phyloP scores from a whole-genome alignment of 2,797 vertebrate species.

The Nyctalus aviator region DNA sequence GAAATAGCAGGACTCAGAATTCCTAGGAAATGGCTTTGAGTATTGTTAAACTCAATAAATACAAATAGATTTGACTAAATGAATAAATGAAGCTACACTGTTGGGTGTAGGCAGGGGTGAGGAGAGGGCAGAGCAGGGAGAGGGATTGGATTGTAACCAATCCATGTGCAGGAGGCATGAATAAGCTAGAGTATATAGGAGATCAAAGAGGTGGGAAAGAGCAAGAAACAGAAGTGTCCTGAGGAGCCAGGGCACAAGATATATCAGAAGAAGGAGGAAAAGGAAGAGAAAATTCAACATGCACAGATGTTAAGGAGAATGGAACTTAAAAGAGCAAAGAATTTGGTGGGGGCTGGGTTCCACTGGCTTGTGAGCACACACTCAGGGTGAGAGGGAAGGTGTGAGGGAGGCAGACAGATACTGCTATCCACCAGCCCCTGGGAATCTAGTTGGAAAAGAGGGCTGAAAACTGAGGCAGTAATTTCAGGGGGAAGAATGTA shows the following conservation, averaged over 20 bases:
- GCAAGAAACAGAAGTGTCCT: not conserved
- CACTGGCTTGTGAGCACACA: fast-evolving
- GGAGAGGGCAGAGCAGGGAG: not conserved
- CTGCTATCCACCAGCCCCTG: fast-evolving
- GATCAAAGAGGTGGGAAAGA: not conserved
- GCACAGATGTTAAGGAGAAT: not conserved
- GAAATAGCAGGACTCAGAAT: not conserved
- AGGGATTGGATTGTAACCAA: too few relatives aligned
- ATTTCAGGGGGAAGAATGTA: not conserved
- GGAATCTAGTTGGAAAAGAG: not conserved
- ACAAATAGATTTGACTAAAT: not conserved
- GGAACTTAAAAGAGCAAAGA: not conserved
- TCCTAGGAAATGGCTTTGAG: not conserved
- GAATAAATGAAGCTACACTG: not conserved
- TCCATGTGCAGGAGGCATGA: not conserved
- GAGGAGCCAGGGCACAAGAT: not conserved
- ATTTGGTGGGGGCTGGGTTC: not conserved
- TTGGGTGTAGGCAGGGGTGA: not conserved
- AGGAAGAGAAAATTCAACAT: not conserved
- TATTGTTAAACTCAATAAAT: not conserved
- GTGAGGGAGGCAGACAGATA: not conserved
- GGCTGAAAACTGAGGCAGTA: not conserved
- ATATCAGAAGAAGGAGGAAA: not conserved
- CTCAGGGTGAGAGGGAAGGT: too few relatives aligned
- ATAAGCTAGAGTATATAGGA: not conserved